Base-by-base conservation (phyloP, 2,888 invertebrate genomes). In the Leptodirus hochenwartii region DNA sequence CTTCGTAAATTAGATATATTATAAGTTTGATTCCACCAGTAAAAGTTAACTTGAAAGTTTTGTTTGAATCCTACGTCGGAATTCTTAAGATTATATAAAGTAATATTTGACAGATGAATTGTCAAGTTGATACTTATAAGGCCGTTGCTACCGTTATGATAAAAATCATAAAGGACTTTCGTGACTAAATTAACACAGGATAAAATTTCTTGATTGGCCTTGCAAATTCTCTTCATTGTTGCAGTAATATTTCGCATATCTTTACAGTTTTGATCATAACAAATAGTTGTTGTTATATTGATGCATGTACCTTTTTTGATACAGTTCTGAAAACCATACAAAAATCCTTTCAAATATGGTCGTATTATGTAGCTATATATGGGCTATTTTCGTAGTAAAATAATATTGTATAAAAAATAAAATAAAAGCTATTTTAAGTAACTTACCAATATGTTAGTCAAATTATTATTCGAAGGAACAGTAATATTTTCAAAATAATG, bases 1-100 rank as follows among this genome's bases (percentile, higher is more conserved):
- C 82, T 82, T 10, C 61, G 41, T 22, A 41, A 34, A 30, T 40
- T 33, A 1, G 49, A 44, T 31, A 43, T 45, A 33, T 51, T 50
- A 13, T 37, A 38, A 4, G 41, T 45, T 15, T 44, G 40, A 31
- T 52, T 47, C 10, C 31, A 31, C 54, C 55, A 55, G 24, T 43
- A 35, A 36, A 49, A 54, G 17, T 43, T 46, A 9, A 51, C 47
- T 29, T 43, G 39, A 33, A 49, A 50, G 6, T 43, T 39, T 40
- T 54, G 54, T 14, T 34, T 25, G 11, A 34, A 16, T 8, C 26
- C 20, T n/a, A 10, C 20, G 15, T 15, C 22, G 2, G 13, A 13
- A n/a, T n/a, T n/a, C n/a, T 32, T 2, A 13, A 28, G 17, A 16
- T 11, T 27, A 26, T 31, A 14, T 3, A 32, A 42, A 20, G 40